A percentile compares a stretch with the other conserved stretches of the same genome.
These are phyloP conservation scores for Ara ararauna DNA, from an alignment of 2,797 vertebrate genomes.

Conservation along the genomic window DNA sequence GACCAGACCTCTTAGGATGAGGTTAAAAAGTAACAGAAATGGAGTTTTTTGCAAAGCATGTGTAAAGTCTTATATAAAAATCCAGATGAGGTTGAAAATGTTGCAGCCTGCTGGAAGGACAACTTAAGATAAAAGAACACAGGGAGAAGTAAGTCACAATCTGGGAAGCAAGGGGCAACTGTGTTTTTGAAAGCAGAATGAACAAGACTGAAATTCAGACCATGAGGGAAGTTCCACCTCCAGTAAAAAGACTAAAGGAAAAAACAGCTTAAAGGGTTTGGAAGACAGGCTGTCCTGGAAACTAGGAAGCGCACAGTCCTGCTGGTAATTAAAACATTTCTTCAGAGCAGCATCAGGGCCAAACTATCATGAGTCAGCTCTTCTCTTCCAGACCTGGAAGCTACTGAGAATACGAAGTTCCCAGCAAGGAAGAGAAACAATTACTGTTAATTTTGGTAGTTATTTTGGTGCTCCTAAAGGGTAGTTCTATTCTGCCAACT, in stretches of 20 bases:
- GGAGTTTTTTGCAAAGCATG: neutral
- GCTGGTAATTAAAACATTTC: neutral
- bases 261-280: neutral
- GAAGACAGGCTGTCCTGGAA: neutral
- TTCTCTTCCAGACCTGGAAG: neutral
- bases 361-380: neutral
- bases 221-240: neutral
- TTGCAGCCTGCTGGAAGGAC: neutral
- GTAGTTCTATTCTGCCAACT: neutral
- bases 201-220: neutral
- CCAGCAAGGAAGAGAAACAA: constrained; percentile 13
- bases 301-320: neutral
- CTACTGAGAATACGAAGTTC: neutral
- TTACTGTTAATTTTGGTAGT: neutral
- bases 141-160: neutral
- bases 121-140: fast-evolving
- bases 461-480: neutral
- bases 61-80: neutral
- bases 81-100: neutral
- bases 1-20: neutral
- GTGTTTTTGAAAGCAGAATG: neutral
- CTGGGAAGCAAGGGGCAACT: neutral
- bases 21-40: neutral
- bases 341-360: neutral
- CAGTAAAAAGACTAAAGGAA: neutral